A percentile compares a stretch with the other conserved stretches of the same genome.
Conservation (phyloP, 1,140 invertebrate species). For the Araneus ventricosus region DNA sequence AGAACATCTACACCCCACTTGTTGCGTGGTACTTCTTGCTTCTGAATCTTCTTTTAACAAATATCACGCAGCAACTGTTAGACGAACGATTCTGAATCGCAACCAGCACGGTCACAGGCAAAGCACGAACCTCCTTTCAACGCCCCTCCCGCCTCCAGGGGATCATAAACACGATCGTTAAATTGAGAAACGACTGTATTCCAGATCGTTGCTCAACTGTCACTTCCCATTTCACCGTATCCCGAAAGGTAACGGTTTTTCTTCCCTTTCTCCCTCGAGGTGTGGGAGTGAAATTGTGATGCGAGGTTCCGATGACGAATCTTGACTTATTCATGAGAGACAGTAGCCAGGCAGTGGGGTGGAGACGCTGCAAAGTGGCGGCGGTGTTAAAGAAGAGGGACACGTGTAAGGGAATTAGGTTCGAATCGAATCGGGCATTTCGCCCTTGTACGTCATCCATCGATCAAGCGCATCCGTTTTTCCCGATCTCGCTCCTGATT, state of each 20-base stretch:
- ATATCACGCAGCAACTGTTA: neutral
- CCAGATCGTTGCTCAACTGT: slow-evolving; percentile 23
- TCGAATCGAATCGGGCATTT: slow-evolving; percentile 38
- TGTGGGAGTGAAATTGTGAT: neutral
- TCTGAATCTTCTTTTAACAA: neutral
- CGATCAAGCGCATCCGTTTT: neutral
- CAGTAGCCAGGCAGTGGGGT: neutral
- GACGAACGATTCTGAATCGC: neutral
- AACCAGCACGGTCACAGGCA: neutral
- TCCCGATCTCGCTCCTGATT: neutral
- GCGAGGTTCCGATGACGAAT: slow-evolving; percentile 45
- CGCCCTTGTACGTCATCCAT: neutral
- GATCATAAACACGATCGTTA: slow-evolving; percentile 3
- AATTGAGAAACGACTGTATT: neutral
- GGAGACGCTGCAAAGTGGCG: neutral
- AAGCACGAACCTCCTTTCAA: neutral
- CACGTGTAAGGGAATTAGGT: slow-evolving; percentile 51
- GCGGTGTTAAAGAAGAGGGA: neutral
- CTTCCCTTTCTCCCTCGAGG: too few species aligned
- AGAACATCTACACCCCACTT: too few species aligned
- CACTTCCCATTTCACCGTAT: neutral
- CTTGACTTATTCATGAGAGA: slow-evolving; percentile 66
- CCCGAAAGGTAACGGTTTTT: neutral
- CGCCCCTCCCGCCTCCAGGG: neutral
- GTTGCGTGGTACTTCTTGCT: too few species aligned